Base-by-base conservation (phyloP, 2,888 invertebrate genomes). In the Nephrocerus scutellatus region DNA sequence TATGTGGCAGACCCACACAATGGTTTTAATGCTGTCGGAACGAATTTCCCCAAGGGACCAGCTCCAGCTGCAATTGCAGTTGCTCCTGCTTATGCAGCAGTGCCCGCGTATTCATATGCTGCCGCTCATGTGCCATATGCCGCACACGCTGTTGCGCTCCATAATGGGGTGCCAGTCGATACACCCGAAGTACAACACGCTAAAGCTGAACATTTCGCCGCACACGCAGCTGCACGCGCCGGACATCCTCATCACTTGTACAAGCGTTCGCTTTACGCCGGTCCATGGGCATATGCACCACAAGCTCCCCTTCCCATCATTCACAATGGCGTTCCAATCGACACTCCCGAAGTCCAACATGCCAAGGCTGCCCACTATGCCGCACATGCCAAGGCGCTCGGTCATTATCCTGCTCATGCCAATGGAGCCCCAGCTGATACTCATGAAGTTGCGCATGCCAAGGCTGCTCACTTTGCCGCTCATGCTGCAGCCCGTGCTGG, bases 21-120 rank as follows among this genome's bases (percentile, higher is more conserved):
- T 53, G 80, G 80, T 29, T 80, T 81, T 62, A 71, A 79, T 57
- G 79, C 79, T 8, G 68, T 76, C 10, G 80, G 77, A 25, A 77
- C 77, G 9, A 80, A 80, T 61, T 62, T 80, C 44, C 79, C 80
- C 2, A 67, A 72, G 49, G 73, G 77, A 23, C 77, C 79, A 3
- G 67, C 68, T 9, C 57, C 55, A 7, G 53, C 50, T 4, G 36
- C 46, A 35, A 40, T 49, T 6, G 47, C 41, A 6, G 45, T 43
- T 22, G 55, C 54, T 6, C 41, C 50, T 21, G 42, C 44, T 21
- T 46, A 41, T 30, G 47, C 46, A 25, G 48, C 44, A 20, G 29
- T 40, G 9, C 50, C 57, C n/a, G 60, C 62, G 31, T 61, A 61
- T 43, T 59, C 61, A 30, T 52, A 58, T 23, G 57, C 61, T 24